Conservation (phyloP, 2,113 vertebrate genomes). For the Alligator sinensis region DNA sequence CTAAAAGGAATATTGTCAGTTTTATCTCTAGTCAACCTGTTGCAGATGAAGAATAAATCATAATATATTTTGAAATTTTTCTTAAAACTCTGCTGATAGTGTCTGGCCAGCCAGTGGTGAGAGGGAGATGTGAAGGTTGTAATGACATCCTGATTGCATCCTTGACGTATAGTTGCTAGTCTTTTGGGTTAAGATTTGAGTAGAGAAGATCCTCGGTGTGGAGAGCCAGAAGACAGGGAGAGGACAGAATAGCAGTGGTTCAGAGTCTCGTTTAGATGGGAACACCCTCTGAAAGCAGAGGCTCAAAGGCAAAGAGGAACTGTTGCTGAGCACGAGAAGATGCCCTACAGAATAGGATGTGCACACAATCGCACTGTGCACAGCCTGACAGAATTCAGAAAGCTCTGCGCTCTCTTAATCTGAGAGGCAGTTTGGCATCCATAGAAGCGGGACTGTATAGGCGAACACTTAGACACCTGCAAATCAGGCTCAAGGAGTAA, state of each 20-base stretch:
- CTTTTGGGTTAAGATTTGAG: background rate
- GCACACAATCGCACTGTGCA: slow-evolving; percentile 23
- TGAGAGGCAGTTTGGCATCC: background rate
- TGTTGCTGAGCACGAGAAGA: background rate
- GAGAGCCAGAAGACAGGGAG: background rate
- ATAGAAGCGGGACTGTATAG: background rate
- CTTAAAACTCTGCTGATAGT: too few relatives aligned
- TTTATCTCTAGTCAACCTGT: too few relatives aligned
- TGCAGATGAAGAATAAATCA: too few relatives aligned
- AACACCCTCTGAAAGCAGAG: background rate
- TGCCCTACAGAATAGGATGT: background rate
- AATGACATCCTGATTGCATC: background rate
- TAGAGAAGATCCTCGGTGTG: background rate
- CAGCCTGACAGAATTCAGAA: slow-evolving; percentile 53
- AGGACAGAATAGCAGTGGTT: background rate
- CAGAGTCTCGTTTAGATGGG: background rate
- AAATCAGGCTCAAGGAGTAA: slow-evolving; percentile 75
- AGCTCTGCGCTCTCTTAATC: background rate
- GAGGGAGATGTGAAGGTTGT: background rate
- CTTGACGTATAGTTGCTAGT: background rate
- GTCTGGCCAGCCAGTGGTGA: background rate
- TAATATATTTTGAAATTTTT: too few relatives aligned
- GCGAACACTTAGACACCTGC: slow-evolving; percentile 61
- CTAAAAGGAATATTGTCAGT: too few relatives aligned
- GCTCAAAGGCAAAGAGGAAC: slow-evolving; percentile 7